Evolutionary conservation across 2,888 invertebrate species (phyloP), one percentile per base, ranked within the genome.

Genomic region (Parnassius smintheus): DNA sequence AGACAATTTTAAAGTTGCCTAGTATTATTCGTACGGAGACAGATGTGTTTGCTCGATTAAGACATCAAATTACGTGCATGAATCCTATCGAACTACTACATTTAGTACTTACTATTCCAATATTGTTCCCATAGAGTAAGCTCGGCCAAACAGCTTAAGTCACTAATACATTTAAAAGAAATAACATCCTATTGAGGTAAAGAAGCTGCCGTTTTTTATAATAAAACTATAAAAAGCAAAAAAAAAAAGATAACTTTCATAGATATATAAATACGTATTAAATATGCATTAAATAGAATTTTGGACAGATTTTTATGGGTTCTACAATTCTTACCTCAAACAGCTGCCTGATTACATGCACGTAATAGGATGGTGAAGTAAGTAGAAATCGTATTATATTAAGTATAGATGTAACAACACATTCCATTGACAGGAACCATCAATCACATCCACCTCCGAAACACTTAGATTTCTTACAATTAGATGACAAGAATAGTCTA

Each of bases 121-220:
- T 83, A 87, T 91, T 91, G 91, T 87, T 91, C 90, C 91, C 91
- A 82, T 81, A 81, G 76, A 83, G 78, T 90, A 91, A 91, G 90
- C 90, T 89, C 90, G 82, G 83, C 87, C 83, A 81, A 89, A 86
- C 76, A 73, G 68, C 72, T 65, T 72, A 70, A 71, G 67, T 68
- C 68, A 74, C 70, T 75, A 73, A 68, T 70, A 68, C 75, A 72
- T 75, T 74, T 69, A 68, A 70, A 56, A 56, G 77, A 73, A 69
- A 75, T 78, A 75, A 76, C 74, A 75, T 75, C 75, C 57, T 74
- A 75, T 76, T 74, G 72, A 76, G 67, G 64, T 68, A 70, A 73
- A 77, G 75, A 79, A 90, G 90, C 90, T 91, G 90, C 90, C 88
- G 74, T 86, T 81, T 83, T 54, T 53, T 18, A 50, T 41, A 10